Evolutionary conservation across 1,140 invertebrate genomes (phyloP), one percentile per base, ranked within the genome.

Genomic region (Drosophila nikananu): DNA sequence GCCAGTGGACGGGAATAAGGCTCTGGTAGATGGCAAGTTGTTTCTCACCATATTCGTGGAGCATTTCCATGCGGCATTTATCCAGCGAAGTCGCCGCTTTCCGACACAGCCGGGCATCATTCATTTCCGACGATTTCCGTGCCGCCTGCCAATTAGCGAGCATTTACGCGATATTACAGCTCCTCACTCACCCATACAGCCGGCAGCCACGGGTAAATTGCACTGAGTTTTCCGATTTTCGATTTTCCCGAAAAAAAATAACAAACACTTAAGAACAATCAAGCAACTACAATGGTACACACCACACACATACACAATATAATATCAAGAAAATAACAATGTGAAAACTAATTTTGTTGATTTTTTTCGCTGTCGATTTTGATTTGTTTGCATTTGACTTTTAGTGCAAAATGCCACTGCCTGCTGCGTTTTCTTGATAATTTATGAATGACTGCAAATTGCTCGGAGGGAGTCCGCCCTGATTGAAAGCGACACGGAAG

Each of bases 391-490:
- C 81, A 68, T 74, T 72, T 81, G 64, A 67, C 65, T 77, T 83
- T 79, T 75, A 67, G 27, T 61, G 73, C 59, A 70, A 81, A 80
- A 57, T 61, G 55, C 61, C 59, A 27, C 62, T 67, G 79, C 82
- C 82, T 73, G 77, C 83, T 83, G 77, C 76, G 83, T 80, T 86
- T 87, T 83, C 76, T 68, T 87, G 60, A 86, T 86, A 80, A 86
- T 86, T 86, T 86, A 83, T 89, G 83, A 86, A 87, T 87, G 84
- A 86, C 64, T 80, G 80, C 64, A 86, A 86, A 86, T 89, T 83
- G 83, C 67, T 74, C 52, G 32, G 49, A 71, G 67, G 67, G 32
- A 71, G 67, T 57, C 65, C 72, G 55, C 65, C 57, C 76, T 83
- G 83, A 87, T 89, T 87, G 83, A 89, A 87, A 83, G 72, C 80